Percentiles rank a stretch among this genome's conserved stretches.
Evolutionary conservation across 2,888 invertebrate species (phyloP).

Genomic region (Liposcelis brunnea): DNA sequence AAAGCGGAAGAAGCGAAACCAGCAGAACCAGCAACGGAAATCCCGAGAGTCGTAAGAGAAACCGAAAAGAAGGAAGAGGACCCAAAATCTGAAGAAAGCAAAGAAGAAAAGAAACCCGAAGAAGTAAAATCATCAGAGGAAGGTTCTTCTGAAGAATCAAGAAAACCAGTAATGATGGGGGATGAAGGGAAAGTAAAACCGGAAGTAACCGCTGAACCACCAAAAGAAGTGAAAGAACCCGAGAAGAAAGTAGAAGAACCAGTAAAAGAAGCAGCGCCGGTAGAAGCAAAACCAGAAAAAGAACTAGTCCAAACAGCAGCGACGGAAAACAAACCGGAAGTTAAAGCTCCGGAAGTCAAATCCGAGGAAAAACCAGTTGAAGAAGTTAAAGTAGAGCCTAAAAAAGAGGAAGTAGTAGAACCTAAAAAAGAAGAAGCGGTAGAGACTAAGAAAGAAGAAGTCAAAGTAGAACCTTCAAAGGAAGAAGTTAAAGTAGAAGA

Average conservation of each 20-base stretch:
- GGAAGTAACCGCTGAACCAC: constrained; percentile 11
- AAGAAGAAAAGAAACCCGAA: constrained; percentile 20
- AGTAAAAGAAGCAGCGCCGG: constrained; percentile 19
- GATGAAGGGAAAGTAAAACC: constrained; percentile 15
- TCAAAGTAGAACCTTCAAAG: constrained; percentile 14
- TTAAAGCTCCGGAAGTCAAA: constrained; percentile 5
- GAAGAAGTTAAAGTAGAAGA: constrained; percentile 19
- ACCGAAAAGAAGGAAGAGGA: constrained; percentile 23
- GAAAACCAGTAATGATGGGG: constrained; percentile 15
- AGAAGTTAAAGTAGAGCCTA: constrained; percentile 14
- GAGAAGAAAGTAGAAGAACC: constrained; percentile 16
- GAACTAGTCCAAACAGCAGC: too few relatives aligned
- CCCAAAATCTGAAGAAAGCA: constrained; percentile 21
- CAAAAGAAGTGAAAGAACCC: constrained; percentile 14
- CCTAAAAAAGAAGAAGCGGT: constrained; percentile 15
- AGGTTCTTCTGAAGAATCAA: constrained; percentile 15
- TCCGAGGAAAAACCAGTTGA: constrained; percentile 6
- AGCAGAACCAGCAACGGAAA: background rate
- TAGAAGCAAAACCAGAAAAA: constrained; percentile 18
- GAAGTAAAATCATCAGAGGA: constrained; percentile 23
- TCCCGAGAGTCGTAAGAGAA: constrained; percentile 11
- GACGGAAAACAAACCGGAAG: background rate
- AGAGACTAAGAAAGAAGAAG: constrained; percentile 14
- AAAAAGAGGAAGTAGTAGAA: constrained; percentile 19
- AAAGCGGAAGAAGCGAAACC: background rate